phyloP scores from a whole-genome alignment of 2,797 vertebrate species.

The Ceryle rudis region DNA sequence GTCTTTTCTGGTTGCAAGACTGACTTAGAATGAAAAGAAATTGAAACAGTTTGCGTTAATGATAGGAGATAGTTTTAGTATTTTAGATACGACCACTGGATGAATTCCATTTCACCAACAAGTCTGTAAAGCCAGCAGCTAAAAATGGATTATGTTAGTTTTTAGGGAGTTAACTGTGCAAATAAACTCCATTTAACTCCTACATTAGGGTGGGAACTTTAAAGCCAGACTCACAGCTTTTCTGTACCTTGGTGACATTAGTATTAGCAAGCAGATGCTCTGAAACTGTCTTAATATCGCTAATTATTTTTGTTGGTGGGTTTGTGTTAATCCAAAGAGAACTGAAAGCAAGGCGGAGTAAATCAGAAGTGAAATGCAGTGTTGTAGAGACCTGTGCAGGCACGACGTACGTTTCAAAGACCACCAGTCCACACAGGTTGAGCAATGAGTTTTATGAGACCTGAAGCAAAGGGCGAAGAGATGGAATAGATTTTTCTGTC shows the following conservation, averaged over 20 bases:
- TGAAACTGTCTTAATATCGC: constrained; percentile 70
- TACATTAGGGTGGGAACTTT: constrained; percentile 37
- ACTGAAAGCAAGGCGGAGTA: constrained; percentile 37
- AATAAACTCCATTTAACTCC: constrained; percentile 73
- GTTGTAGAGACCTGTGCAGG: neutral
- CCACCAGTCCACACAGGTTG: neutral
- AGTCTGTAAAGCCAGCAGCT: constrained; percentile 37
- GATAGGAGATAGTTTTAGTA: neutral
- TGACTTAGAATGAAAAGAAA: neutral
- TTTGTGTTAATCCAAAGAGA: constrained; percentile 64
- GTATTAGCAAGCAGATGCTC: constrained; percentile 68
- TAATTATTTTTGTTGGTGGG: constrained; percentile 61
- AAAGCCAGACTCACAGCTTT: constrained; percentile 58
- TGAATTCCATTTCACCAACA: constrained; percentile 20
- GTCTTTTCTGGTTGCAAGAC: neutral
- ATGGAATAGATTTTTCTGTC: neutral
- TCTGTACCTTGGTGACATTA: constrained; percentile 49
- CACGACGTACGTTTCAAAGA: neutral
- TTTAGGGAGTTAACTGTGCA: constrained; percentile 65
- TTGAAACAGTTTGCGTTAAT: neutral
- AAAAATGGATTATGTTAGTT: constrained; percentile 11
- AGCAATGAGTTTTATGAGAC: neutral
- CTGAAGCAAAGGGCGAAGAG: neutral
- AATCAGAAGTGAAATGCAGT: constrained; percentile 35
- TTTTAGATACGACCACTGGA: constrained; percentile 1